Percentiles rank a stretch among this genome's conserved stretches.
Evolutionary conservation across 2,888 invertebrate species (phyloP).

Genomic region (Selenia dentaria): DNA sequence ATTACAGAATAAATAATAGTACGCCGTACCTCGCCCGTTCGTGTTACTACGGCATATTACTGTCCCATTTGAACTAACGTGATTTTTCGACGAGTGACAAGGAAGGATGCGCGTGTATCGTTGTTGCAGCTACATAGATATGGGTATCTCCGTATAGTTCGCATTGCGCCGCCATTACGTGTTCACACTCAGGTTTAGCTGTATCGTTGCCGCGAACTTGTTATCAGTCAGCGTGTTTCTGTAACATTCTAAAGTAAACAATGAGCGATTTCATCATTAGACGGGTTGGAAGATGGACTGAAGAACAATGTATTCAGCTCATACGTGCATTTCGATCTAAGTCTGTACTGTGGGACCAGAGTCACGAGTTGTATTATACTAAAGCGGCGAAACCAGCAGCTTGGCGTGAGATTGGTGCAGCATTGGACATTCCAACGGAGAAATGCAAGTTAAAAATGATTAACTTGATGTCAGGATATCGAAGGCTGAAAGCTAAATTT

Average conservation of each 20-base stretch:
- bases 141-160: constrained; percentile 12
- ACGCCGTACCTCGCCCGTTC: too few species aligned
- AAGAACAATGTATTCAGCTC: constrained; percentile 45
- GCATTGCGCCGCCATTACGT: constrained; percentile 46
- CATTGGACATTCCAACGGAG: constrained; percentile 34
- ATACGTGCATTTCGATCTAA: constrained; percentile 47
- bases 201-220: constrained; percentile 49
- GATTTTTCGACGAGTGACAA: background rate
- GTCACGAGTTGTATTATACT: constrained; percentile 42
- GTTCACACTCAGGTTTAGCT: constrained; percentile 33
- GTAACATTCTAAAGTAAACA: constrained; percentile 18
- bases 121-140: constrained; percentile 37
- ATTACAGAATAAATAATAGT: too few species aligned
- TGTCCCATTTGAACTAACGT: constrained; percentile 5
- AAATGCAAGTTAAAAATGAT: constrained; percentile 53
- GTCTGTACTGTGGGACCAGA: constrained; percentile 51
- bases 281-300: constrained; percentile 39
- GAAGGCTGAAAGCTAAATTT: constrained; percentile 54
- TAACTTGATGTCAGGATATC: constrained; percentile 51
- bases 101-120: constrained; percentile 4
- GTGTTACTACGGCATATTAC: constrained; percentile 1
- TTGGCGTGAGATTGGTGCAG: constrained; percentile 47
- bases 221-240: constrained; percentile 35
- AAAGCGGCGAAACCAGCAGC: constrained; percentile 39
- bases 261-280: constrained; percentile 29